Evolutionary conservation across 2,797 vertebrate species (phyloP), one percentile per base, ranked within the genome.

Genomic region (Hephaestus fuliginosus): DNA sequence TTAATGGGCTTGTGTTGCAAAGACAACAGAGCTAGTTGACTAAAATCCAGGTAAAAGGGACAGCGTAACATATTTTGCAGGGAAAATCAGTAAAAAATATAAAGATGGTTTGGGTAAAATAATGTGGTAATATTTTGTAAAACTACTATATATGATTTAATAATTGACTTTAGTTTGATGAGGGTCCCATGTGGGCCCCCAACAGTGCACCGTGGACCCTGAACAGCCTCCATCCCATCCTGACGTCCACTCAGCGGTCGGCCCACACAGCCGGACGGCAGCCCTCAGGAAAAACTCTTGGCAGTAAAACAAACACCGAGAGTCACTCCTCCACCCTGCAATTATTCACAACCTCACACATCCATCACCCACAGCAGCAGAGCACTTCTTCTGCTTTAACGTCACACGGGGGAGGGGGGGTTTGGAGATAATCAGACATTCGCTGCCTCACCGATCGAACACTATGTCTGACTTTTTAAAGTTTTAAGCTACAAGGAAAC

Each of bases 301-400:
- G 62, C 25, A 33, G 28, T 36, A 25, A 60, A 22, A 18, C 25
- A 39, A 39, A 7, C 6, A 39, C 4, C 5, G n/a, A 12, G 22
- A 11, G 15, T 64, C 48, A 1, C 20, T 41, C 58, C 76, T 72
- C 70, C 70, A 7, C 62, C 57, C 76, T 41, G 66, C 52, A 74
- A 71, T 80, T 51, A 74, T 55, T 77, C 72, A 67, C 65, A 74
- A 56, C 73, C 76, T 82, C 70, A 68, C 76, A 78, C 76, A 68
- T 76, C 70, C 70, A 56, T 69, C 80, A 65, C 20, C 46, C 30
- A 4, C 71, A 18, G 70, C 78, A 61, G 69, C 39, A 5, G 62
- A 30, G 0, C 0, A 6, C 13, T 39, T 39, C 49, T 5, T 9
- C 44, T 14, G 30, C 44, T 52, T 51, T 43, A 3, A 63, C 22